Conservation (phyloP, 2,888 invertebrate genomes). For the Agriopis aurantiaria region DNA sequence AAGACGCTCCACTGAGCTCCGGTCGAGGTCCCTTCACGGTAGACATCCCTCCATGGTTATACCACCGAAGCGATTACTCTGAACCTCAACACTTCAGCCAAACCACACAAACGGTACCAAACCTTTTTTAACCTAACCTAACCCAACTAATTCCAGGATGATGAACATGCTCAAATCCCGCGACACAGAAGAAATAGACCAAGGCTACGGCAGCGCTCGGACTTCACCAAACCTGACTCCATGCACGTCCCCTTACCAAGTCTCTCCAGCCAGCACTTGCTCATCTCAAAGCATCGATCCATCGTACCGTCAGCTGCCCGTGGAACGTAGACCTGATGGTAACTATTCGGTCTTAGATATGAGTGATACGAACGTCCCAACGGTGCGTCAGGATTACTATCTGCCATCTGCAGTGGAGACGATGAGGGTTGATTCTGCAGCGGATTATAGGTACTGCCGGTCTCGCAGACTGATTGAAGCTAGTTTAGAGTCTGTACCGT, state of each 20-base stretch:
- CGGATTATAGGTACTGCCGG: conserved; percentile 63
- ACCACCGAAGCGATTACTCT: conserved; percentile 74
- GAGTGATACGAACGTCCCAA: conserved; percentile 55
- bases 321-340: conserved; percentile 39
- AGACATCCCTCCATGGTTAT: conserved; percentile 77
- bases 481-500: conserved; percentile 64
- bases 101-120: not conserved
- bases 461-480: conserved; percentile 72
- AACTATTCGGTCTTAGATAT: conserved; percentile 65
- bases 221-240: conserved; percentile 76
- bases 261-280: conserved; percentile 66
- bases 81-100: conserved; percentile 38
- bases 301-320: conserved; percentile 61
- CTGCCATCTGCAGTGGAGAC: conserved; percentile 67
- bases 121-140: conserved; percentile 7
- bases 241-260: conserved; percentile 68
- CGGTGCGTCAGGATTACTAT: conserved; percentile 55
- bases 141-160: conserved; percentile 64
- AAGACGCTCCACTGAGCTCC: conserved; percentile 57
- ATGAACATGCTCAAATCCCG: conserved; percentile 77
- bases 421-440: conserved; percentile 63
- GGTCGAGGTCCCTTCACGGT: conserved; percentile 74
- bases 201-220: conserved; percentile 76
- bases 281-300: conserved; percentile 58
- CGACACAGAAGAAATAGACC: conserved; percentile 72